Evolutionary conservation across 2,113 vertebrate species (phyloP), one percentile per base, ranked within the genome.

Genomic region (Setophaga kirtlandii): DNA sequence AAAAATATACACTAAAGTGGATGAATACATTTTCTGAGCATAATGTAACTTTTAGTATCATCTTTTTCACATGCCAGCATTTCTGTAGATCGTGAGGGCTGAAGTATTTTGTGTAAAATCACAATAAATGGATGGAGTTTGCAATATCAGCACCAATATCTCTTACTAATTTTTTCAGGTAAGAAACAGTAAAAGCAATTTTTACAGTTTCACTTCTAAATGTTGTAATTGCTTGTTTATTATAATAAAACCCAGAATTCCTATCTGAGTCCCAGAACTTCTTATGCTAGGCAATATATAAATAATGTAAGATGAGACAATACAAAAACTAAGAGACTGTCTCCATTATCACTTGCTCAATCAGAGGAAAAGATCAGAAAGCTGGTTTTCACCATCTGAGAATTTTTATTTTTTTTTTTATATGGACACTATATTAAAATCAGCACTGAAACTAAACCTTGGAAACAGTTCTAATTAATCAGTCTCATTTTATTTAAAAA

Each of bases 361-460:
- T 18, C 6, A 79, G 24, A 79, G 82, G 16, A 73, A 88, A 88
- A 41, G 0, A n/a, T 56, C 37, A 47, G 49, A 73, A 33, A 31
- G 15, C 14, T 23, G 7, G 22, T 68, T 86, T 81, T 58, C 12
- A 68, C 31, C 8, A 47, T 33, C 7, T 63, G 30, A 83, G 33
- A 65, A 63, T 37, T 37, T 37, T 37, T 37, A 60, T 44, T 22
- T 33, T 62, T 87, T 16, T 81, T 71, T 68, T 24, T 80, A 68
- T 0, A 0, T 33, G 15, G 11, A 5, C 6, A 63, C 8, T 16
- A 20, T 47, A 9, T 24, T 9, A 2, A 68, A 90, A 64, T 53
- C n/a, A 37, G 19, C 46, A 41, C 0, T 8, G 25, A 31, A 49
- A 62, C 78, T 14, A 91, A 58, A 22, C 0, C 1, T 17, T 25